phyloP scores from a whole-genome alignment of 2,797 vertebrate species.

The Pangasius larnaudii region DNA sequence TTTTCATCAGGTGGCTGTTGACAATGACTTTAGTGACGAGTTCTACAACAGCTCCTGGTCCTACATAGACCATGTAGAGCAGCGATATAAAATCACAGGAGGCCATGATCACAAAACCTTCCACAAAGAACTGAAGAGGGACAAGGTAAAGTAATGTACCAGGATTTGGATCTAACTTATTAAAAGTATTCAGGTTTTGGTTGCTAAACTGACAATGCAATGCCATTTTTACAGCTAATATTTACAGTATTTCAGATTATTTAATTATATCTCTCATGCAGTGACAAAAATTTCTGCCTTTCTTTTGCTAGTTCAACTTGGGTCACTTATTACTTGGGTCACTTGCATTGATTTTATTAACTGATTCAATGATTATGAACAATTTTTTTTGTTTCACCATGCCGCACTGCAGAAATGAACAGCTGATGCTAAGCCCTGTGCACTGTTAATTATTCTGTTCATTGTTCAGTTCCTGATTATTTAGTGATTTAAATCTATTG shows the following conservation, averaged over 20 bases:
- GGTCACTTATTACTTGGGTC: background rate
- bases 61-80: constrained; percentile 75
- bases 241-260: background rate
- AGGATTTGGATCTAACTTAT: background rate
- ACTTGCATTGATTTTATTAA: background rate
- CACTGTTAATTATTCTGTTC: background rate
- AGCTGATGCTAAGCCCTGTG: background rate
- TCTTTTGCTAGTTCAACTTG: background rate
- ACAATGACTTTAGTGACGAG: constrained; percentile 90
- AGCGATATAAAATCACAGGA: constrained; percentile 53
- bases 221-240: background rate
- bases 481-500: background rate
- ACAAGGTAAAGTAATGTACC: constrained; percentile 70
- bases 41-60: constrained; percentile 90
- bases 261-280: background rate
- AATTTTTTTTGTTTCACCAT: background rate
- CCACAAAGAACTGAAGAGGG: constrained; percentile 65
- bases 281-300: background rate
- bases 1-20: constrained; percentile 79
- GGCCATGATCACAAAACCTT: constrained; percentile 63
- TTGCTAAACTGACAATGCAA: background rate
- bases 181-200: background rate
- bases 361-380: background rate
- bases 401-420: background rate
- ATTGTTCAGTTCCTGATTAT: background rate